Conservation (phyloP, 2,888 invertebrate species). For the Trypoxylon attenuatum region DNA sequence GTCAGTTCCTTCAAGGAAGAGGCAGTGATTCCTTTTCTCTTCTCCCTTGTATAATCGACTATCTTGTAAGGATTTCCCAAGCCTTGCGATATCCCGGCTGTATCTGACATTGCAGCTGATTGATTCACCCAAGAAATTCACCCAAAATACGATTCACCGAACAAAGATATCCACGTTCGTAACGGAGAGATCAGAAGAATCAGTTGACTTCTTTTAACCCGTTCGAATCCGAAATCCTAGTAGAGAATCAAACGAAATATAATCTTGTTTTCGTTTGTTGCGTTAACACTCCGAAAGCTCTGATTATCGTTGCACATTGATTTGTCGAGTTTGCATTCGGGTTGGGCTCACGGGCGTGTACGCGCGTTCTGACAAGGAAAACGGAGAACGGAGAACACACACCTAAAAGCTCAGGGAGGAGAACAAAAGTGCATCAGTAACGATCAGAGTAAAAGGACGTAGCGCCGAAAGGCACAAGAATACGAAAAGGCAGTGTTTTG, state of each 20-base stretch:
- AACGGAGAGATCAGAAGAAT: too few species aligned
- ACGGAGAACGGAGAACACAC: neutral
- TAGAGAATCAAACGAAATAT: slow-evolving; percentile 11
- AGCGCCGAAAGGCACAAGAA: slow-evolving; percentile 31
- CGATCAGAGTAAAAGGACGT: slow-evolving; percentile 32
- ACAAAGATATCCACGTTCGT: too few species aligned
- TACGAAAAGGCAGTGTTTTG: slow-evolving; percentile 66
- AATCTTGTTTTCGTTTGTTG: slow-evolving; percentile 26
- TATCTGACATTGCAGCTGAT: slow-evolving; percentile 51
- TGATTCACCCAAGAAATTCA: too few species aligned
- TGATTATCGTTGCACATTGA: slow-evolving; percentile 52
- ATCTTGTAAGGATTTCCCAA: slow-evolving; percentile 84
- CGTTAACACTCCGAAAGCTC: slow-evolving; percentile 45
- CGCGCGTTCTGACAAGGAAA: neutral
- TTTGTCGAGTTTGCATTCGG: slow-evolving; percentile 18
- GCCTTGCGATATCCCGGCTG: slow-evolving; percentile 58
- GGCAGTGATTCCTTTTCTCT: slow-evolving; percentile 89
- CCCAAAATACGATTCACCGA: too few species aligned
- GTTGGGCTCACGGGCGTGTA: too few species aligned
- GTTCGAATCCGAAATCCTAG: neutral
- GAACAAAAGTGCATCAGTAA: slow-evolving; percentile 1
- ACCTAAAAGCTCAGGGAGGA: slow-evolving; percentile 7
- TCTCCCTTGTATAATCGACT: slow-evolving; percentile 86
- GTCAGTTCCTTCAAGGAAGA: slow-evolving; percentile 86
- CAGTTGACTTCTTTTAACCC: too few species aligned